These are phyloP conservation scores for Antrozous pallidus DNA, from an alignment of 2,797 vertebrate species.

Conservation along the genomic window DNA sequence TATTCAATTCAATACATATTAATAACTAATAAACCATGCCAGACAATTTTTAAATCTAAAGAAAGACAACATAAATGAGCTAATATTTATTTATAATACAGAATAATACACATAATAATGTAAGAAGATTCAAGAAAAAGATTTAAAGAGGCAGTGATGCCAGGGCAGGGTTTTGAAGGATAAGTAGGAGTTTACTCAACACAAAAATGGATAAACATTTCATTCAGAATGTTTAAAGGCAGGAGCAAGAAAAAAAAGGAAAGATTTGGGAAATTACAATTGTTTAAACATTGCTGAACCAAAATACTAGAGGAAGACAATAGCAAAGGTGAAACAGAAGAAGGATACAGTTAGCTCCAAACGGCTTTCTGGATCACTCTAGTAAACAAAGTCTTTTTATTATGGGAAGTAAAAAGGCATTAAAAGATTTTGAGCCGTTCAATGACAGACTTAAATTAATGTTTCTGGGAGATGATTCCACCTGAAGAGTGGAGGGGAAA, in stretches of 20 bases:
- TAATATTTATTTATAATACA: not conserved
- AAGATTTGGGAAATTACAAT: not conserved
- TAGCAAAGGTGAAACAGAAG: not conserved
- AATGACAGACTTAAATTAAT: not conserved
- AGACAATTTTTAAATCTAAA: conserved; percentile 1
- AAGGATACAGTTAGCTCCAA: not conserved
- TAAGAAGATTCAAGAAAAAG: not conserved
- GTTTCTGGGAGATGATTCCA: not conserved
- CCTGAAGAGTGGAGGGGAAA: not conserved
- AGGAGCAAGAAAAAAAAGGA: not conserved
- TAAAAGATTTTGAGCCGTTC: not conserved
- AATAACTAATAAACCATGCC: not conserved
- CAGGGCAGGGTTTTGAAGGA: not conserved
- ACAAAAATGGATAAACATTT: not conserved
- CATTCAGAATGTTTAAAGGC: not conserved
- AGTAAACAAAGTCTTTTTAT: not conserved
- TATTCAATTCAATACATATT: not conserved
- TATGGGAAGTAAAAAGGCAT: not conserved
- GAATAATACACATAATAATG: not conserved
- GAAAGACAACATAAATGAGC: not conserved
- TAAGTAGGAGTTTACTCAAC: not conserved
- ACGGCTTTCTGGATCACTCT: not conserved
- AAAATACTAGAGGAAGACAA: not conserved
- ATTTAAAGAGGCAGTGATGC: not conserved
- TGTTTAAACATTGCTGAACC: conserved; percentile 20